Percentiles rank a stretch among this genome's conserved stretches.
These are phyloP conservation scores for Etheostoma perlongum DNA, from an alignment of 2,797 vertebrate species.

Conservation along the genomic window DNA sequence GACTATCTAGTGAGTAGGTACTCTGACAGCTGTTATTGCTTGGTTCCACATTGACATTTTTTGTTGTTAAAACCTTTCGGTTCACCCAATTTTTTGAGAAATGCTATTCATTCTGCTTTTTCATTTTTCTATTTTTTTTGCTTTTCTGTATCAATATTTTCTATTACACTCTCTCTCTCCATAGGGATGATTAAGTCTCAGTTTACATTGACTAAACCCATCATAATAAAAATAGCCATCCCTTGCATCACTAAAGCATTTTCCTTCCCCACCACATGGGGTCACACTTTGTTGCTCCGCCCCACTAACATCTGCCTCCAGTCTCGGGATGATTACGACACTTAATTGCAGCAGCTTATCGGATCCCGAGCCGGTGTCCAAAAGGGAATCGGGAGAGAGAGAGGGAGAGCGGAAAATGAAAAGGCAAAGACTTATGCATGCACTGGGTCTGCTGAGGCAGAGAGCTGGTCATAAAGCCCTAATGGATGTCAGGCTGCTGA, in stretches of 20 bases:
- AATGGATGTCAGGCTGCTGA: slow-evolving; percentile 65
- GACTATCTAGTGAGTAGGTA: neutral
- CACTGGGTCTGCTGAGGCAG: slow-evolving; percentile 53
- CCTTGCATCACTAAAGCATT: neutral
- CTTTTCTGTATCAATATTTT: neutral
- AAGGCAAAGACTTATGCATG: slow-evolving; percentile 61
- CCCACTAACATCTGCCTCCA: slow-evolving; percentile 50
- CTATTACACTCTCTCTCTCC: no score
- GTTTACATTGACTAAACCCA: neutral
- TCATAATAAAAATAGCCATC: neutral
- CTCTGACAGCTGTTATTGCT: no score
- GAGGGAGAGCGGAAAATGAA: slow-evolving; percentile 55
- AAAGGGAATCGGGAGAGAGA: slow-evolving; percentile 28
- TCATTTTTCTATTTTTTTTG: neutral
- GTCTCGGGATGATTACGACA: slow-evolving; percentile 52
- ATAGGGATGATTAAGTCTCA: neutral
- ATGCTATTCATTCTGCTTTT: neutral
- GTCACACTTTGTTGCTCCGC: slow-evolving; percentile 43
- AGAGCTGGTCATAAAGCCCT: slow-evolving; percentile 62
- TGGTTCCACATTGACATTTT: neutral
- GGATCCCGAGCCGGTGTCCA: slow-evolving; percentile 11
- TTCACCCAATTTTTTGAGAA: neutral
- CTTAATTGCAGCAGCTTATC: slow-evolving; percentile 67
- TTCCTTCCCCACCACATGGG: slow-evolving; percentile 31
- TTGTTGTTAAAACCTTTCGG: neutral